Base-by-base conservation (phyloP, 2,888 invertebrate species). In the Alentia gelatinosa region DNA sequence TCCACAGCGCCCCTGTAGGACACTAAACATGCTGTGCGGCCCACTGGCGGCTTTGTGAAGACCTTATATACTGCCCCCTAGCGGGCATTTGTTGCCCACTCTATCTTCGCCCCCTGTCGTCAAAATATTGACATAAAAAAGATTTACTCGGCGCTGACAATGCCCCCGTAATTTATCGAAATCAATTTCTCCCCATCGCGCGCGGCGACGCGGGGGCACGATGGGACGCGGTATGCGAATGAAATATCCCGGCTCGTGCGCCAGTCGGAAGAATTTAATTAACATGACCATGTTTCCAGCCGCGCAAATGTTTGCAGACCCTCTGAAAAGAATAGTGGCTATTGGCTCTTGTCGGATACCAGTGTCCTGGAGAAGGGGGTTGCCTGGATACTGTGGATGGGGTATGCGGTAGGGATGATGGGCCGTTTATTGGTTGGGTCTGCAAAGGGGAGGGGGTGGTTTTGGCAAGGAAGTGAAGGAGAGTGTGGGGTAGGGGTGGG, bases 51-150 rank as follows among this genome's bases (percentile, higher is more conserved):
- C 42, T 42, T 42, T 30, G 42, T 86, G 86, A 33, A 15, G 26
- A 47, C 40, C 86, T 86, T 42, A 86, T 50, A 86, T 50, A 50
- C 86, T 47, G 86, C 30, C 47, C 86, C 42, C 86, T 86, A 30
- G 33, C 26, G 47, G 42, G 33, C 50, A 23, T 30, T 86, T 35
- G 47, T 47, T 30, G 47, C 42, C 86, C 86, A 26, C 50, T 50
- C 86, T 30, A 30, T 30, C 86, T 26, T 26, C 42, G 30, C 42
- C 50, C n/a, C 30, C 86, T 50, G 37, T 89, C 89, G 89, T 89
- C 89, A 89, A 89, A 89, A 89, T 63, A 89, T 89, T 89, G 89
- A 89, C 89, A 89, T 89, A 56, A 89, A 89, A 89, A 15, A 26
- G 89, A 89, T 89, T 89, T 89, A 89, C 63, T 37, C 63, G 35